Evolutionary conservation across 1,140 invertebrate species (phyloP), one percentile per base, ranked within the genome.

Genomic region (Tetragonula clypearis): DNA sequence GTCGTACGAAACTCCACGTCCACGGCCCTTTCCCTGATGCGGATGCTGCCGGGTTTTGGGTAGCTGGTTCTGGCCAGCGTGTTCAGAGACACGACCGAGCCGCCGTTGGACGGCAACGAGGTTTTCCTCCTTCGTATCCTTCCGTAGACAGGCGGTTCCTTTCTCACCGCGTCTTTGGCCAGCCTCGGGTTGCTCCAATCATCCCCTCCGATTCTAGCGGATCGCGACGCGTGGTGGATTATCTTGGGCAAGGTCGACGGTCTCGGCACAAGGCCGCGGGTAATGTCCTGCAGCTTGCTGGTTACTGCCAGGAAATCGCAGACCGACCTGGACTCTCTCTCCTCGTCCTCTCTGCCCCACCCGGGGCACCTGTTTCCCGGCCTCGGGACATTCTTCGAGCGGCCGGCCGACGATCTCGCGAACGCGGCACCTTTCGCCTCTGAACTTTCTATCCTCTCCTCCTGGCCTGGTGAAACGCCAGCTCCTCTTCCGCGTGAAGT

Each of bases 191-290:
- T 71, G 19, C 76, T 72, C 30, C 78, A 76, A 5, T 91, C 90
- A 23, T 89, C 82, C 30, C 71, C 35, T 35, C 35, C 68, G 0
- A 69, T 1, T 23, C 76, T 86, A 8, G 69, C n/a, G 2, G 87
- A 78, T 41, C 86, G 92, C 26, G 87, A 84, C 3, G 89, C 23
- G 56, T 92, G 88, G 4, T 92, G 88, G 4, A 90, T 15, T 8
- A 93, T 90, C 85, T 94, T 95, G 1, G 94, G 94, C 56, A 95
- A 80, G 19, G 94, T 95, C 26, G 94, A 94, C 12, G 94, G 91
- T 84, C 93, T 87, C 5, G 92, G 91, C 2, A 92, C 88, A 58
- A 93, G 75, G 55, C 76, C 86, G 65, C 89, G 85, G 53, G 83
- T 90, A 23, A 79, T 85, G 69, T 92, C 88, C 55, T 88, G 89